Evolutionary conservation across 2,888 invertebrate genomes (phyloP).

Genomic region (Patella caerulea): DNA sequence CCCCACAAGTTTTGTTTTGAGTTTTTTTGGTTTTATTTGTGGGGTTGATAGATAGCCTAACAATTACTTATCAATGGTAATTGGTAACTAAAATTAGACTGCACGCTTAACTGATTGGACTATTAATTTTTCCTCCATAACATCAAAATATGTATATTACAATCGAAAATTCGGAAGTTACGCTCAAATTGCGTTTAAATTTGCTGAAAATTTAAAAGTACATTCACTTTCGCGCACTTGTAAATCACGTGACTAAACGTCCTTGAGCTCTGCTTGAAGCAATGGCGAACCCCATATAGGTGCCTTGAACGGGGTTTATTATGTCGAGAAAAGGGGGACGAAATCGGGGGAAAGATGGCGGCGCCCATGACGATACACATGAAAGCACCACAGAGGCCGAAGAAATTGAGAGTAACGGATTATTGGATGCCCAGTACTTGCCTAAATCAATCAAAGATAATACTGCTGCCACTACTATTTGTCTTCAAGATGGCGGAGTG

Average conservation of each 20-base stretch:
- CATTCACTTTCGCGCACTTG: no score
- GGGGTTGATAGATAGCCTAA: no score
- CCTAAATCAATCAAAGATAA: constrained; percentile 18
- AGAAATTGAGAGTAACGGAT: constrained; percentile 16
- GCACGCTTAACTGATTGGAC: no score
- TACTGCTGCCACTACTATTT: constrained; percentile 21
- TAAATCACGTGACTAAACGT: not conserved
- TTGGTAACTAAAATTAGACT: no score
- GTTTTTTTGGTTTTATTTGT: no score
- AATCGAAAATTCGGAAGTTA: no score
- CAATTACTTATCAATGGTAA: no score
- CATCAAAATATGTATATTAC: no score
- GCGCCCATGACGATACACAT: constrained; percentile 66
- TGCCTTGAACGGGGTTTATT: constrained; percentile 55
- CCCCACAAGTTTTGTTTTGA: no score
- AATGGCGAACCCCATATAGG: constrained; percentile 64
- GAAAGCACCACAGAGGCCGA: constrained; percentile 36
- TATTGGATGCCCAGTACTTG: constrained; percentile 14
- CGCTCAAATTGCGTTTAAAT: no score
- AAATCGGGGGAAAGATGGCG: constrained; percentile 69
- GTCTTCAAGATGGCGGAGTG: constrained; percentile 59
- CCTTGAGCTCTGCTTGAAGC: constrained; percentile 14
- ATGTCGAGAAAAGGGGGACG: constrained; percentile 71
- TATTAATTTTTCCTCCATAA: no score
- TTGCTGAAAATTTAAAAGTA: no score